Evolutionary conservation across 2,797 vertebrate species (phyloP).

Genomic region (Cynopterus sphinx): DNA sequence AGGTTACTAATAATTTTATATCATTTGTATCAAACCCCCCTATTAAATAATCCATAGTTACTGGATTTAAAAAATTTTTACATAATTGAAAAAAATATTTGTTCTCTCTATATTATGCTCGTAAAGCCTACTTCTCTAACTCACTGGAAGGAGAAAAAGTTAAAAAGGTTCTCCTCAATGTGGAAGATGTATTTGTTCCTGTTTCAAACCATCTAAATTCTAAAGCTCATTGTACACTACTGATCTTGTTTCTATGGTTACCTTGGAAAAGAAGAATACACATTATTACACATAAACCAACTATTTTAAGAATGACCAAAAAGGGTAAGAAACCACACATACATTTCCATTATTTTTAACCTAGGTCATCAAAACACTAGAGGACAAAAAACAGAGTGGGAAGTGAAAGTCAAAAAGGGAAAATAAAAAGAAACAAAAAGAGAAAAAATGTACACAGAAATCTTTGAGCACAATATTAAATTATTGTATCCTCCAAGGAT

Average conservation of each 20-base stretch:
- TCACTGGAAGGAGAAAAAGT: not conserved
- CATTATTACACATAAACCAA: conserved; percentile 21
- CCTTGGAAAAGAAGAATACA: conserved; percentile 24
- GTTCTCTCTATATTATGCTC: not conserved
- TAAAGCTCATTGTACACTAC: conserved; percentile 35
- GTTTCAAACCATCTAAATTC: conserved; percentile 60
- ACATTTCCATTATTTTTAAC: conserved; percentile 20
- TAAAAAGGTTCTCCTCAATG: not conserved
- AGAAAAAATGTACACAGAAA: not conserved
- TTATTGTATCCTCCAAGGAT: not conserved
- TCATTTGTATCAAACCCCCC: not conserved
- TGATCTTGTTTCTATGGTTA: conserved; percentile 65
- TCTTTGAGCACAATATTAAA: not conserved
- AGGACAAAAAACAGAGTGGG: not conserved
- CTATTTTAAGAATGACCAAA: conserved; percentile 58
- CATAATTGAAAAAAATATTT: not conserved
- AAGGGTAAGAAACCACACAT: not conserved
- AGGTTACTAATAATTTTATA: not conserved
- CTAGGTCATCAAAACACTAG: not conserved
- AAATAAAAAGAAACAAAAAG: not conserved
- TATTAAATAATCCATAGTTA: not conserved
- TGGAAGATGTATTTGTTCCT: not conserved
- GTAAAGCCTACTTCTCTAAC: not conserved
- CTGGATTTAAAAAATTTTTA: not conserved
- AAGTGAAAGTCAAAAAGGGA: not conserved